Percentiles rank a stretch among this genome's conserved stretches.
Conservation (phyloP, 30 jellyfish, hydroid and myxozoan species). For the Chrysaora quinquecirrha region DNA sequence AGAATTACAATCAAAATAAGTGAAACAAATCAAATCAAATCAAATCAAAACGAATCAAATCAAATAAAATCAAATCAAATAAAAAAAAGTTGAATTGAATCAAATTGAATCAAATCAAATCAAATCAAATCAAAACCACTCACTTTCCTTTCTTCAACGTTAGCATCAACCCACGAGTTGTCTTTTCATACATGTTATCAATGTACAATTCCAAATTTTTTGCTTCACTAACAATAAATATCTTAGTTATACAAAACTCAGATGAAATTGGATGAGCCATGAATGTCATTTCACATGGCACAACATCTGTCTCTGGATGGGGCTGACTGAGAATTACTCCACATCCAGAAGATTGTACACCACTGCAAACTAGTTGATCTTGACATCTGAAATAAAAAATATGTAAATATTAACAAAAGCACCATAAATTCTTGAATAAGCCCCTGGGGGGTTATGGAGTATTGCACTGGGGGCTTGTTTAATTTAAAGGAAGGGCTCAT, state of each 20-base stretch:
- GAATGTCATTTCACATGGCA: conserved; percentile 92
- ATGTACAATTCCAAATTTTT: conserved; percentile 86
- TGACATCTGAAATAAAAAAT: conserved; percentile 30
- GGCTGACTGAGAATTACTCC: conserved; percentile 78
- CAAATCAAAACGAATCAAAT: too few relatives aligned
- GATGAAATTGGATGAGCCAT: conserved; percentile 68
- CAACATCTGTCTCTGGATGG: conserved; percentile 69
- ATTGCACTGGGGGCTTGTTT: too few relatives aligned
- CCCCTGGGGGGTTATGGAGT: too few relatives aligned
- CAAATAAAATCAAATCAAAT: too few relatives aligned
- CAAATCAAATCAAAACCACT: conserved; percentile 19
- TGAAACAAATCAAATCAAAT: too few relatives aligned
- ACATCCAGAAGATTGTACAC: conserved; percentile 62
- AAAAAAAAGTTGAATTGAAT: too few relatives aligned
- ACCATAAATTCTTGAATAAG: not conserved
- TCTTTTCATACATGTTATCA: conserved; percentile 88
- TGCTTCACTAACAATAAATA: conserved; percentile 91
- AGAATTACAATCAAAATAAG: too few relatives aligned
- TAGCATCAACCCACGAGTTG: conserved; percentile 84
- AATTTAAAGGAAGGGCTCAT: too few relatives aligned
- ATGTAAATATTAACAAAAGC: not conserved
- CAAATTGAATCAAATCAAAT: too few relatives aligned
- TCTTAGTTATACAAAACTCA: conserved; percentile 66
- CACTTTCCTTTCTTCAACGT: conserved; percentile 91
- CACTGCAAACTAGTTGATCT: conserved; percentile 68